phyloP scores from a whole-genome alignment of 1,140 invertebrate genomes.

The Zophobas morio region DNA sequence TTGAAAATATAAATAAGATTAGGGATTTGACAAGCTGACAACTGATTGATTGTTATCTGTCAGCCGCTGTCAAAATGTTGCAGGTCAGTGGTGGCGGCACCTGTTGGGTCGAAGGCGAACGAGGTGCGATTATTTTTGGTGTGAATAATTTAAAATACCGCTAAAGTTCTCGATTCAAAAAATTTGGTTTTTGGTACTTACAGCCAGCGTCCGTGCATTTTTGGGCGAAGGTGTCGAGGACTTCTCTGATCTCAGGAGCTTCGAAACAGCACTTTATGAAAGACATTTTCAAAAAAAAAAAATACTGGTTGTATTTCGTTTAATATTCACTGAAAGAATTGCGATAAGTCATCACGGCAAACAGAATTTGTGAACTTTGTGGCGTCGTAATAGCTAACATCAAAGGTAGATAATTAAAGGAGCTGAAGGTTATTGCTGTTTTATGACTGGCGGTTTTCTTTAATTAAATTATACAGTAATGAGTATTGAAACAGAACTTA shows the following conservation, averaged over 20 bases:
- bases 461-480: slow-evolving; percentile 29
- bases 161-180: slow-evolving; percentile 7
- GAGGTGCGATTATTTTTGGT: not conserved
- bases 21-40: slow-evolving; percentile 3
- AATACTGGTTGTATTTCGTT: not conserved
- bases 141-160: slow-evolving; percentile 29
- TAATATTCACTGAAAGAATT: not conserved
- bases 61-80: slow-evolving; percentile 43
- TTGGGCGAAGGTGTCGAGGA: slow-evolving; percentile 80
- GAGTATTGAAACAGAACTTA: slow-evolving; percentile 14
- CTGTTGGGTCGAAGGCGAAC: not conserved
- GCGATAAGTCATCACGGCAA: not conserved
- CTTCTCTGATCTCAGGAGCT: slow-evolving; percentile 77
- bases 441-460: slow-evolving; percentile 38
- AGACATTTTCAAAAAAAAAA: slow-evolving; percentile 72
- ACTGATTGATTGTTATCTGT: slow-evolving; percentile 42
- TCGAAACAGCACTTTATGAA: slow-evolving; percentile 85
- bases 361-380: slow-evolving; percentile 13
- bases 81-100: slow-evolving; percentile 18
- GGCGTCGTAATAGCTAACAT: slow-evolving; percentile 3
- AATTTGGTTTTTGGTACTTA: slow-evolving; percentile 71
- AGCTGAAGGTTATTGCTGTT: slow-evolving; percentile 14
- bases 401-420: slow-evolving; percentile 16
- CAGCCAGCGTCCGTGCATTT: slow-evolving; percentile 87
- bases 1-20: not conserved